Percentiles rank a stretch among this genome's conserved stretches.
These are phyloP conservation scores for Leptarthrus brevirostris DNA, from an alignment of 2,888 invertebrate genomes.

Conservation along the genomic window DNA sequence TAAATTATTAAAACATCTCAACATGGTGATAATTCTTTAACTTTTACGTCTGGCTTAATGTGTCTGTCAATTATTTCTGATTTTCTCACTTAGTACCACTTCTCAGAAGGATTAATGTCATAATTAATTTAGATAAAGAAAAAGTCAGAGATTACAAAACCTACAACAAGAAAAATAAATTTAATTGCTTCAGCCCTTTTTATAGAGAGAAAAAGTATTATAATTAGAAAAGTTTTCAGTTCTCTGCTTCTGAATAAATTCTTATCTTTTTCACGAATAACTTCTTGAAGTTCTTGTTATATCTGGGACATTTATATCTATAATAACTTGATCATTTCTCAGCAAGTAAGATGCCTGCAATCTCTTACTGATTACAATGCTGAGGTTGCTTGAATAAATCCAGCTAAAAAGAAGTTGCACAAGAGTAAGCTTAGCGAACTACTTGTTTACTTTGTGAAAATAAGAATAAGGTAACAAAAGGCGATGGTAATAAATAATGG, in stretches of 20 bases:
- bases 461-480: too few species aligned
- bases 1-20: too few species aligned
- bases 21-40: too few species aligned
- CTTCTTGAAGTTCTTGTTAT: too few species aligned
- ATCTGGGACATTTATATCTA: slow-evolving; percentile 12
- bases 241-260: background rate
- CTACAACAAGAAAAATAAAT: background rate
- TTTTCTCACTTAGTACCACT: background rate
- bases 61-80: too few species aligned
- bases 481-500: too few species aligned
- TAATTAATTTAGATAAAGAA: background rate
- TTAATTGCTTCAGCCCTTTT: slow-evolving; percentile 1
- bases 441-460: too few species aligned
- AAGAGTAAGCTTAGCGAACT: background rate
- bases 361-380: too few species aligned
- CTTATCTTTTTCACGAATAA: too few species aligned
- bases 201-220: background rate
- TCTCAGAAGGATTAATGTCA: slow-evolving; percentile 26
- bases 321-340: background rate
- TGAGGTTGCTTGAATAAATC: background rate
- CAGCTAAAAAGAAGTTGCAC: background rate
- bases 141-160: background rate
- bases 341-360: too few species aligned
- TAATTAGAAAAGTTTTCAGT: slow-evolving; percentile 24
- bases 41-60: too few species aligned